Base-by-base conservation (phyloP, 2,113 vertebrate genomes). In the Sapayoa aenigma region DNA sequence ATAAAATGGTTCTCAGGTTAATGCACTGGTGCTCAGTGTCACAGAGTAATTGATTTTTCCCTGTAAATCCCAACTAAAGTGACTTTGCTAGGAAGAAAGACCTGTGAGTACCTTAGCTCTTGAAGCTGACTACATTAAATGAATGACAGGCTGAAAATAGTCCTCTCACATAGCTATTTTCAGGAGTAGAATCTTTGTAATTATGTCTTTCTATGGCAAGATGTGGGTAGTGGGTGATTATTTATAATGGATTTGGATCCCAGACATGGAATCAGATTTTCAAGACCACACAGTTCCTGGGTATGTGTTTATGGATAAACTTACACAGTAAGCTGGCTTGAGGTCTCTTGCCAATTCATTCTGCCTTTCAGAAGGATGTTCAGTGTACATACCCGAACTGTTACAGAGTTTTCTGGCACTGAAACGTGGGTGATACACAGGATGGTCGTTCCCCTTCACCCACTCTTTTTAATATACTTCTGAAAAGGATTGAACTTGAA, bases 11-110 rank as follows among this genome's bases (percentile, higher is more conserved):
- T 79, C 50, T 93, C 21, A 8, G 67, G 37, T 62, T 84, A 66
- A 58, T 22, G 30, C 53, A 22, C 9, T 9, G 12, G 11, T 31
- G 25, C 37, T 72, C 0, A 0, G 2, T 69, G 78, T 30, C 37
- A 23, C 50, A 33, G 37, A 33, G 20, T 76, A 68, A 87, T 39
- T 39, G 49, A 50, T 85, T 94, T 94, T 94, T 11, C 37, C 9
- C 12, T 39, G 25, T 80, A 69, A 66, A 80, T 84, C 75, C 68
- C 3, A 0, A 47, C 25, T 63, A 80, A 81, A 89, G 31, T 75
- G 52, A 35, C 44, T 82, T 75, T n/a, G 78, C 33, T 33, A 9
- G 14, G 39, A 81, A 14, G 47, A 81, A 75, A 72, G 52, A 63
- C 33, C 14, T n/a, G 0, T 37, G 67, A 83, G 11, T 5, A 85